Conservation (phyloP, 1,140 invertebrate genomes). For the Colletes latitarsis region DNA sequence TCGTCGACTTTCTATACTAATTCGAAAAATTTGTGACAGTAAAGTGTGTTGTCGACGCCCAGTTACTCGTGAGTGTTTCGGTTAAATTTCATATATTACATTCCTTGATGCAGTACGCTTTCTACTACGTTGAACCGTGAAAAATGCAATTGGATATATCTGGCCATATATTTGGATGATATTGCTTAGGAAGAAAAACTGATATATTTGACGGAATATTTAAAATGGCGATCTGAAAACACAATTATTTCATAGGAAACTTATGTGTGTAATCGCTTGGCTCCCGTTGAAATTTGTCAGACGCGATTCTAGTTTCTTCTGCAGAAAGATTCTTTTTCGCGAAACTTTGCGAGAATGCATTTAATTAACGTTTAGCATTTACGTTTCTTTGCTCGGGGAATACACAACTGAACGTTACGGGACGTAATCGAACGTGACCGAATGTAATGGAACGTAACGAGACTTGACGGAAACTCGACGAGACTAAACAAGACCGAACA, state of each 20-base stretch:
- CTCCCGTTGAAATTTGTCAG: slow-evolving; percentile 3
- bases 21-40: slow-evolving; percentile 55
- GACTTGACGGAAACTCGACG: slow-evolving; percentile 14
- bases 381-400: neutral
- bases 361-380: neutral
- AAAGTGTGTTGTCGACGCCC: slow-evolving; percentile 73
- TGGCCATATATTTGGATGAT: neutral
- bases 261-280: slow-evolving; percentile 24
- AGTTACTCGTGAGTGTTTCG: slow-evolving; percentile 73
- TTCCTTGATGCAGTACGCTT: slow-evolving; percentile 2
- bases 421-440: slow-evolving; percentile 31
- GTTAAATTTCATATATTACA: slow-evolving; percentile 56
- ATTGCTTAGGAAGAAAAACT: neutral
- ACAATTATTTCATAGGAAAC: slow-evolving; percentile 65
- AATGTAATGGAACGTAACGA: slow-evolving; percentile 24
- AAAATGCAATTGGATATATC: neutral
- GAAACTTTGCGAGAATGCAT: neutral
- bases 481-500: neutral
- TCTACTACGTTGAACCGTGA: neutral
- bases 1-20: slow-evolving; percentile 24
- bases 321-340: neutral
- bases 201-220: slow-evolving; percentile 58
- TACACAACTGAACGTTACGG: slow-evolving; percentile 10
- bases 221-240: slow-evolving; percentile 75
- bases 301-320: neutral